Conservation (phyloP, 35 echinoderm and acorn worm genomes). For the Eucidaris tribuloides region DNA sequence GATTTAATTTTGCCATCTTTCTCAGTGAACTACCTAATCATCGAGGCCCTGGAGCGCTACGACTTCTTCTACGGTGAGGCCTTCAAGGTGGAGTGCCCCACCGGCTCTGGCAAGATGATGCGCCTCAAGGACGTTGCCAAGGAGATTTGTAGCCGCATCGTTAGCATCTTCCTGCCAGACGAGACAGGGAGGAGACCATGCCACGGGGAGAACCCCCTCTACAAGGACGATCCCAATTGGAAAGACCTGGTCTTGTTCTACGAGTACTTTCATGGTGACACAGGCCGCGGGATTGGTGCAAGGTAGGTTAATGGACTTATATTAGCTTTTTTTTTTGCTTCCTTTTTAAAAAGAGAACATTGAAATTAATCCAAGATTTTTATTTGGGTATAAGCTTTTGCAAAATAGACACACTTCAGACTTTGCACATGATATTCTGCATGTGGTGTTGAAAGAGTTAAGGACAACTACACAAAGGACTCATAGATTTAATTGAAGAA, state of each 20-base stretch:
- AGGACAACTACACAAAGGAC: not conserved
- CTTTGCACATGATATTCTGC: not conserved
- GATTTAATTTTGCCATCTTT: too few species aligned
- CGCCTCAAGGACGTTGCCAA: conserved; percentile 83
- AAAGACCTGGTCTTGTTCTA: conserved; percentile 97
- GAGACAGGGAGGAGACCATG: conserved; percentile 84
- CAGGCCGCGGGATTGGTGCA: conserved; percentile 83
- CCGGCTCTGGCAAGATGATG: conserved; percentile 88
- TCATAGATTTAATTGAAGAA: too few species aligned
- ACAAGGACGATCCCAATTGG: conserved; percentile 81
- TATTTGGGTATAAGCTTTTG: too few species aligned
- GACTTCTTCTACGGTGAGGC: conserved; percentile 94
- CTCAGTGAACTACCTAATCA: conserved; percentile 91
- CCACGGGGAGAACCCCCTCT: conserved; percentile 79
- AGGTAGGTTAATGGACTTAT: conserved; percentile 51
- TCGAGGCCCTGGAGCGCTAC: conserved; percentile 92
- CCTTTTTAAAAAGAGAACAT: too few species aligned
- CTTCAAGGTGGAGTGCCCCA: conserved; percentile 94
- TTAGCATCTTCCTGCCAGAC: conserved; percentile 78
- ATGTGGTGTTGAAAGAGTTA: not conserved
- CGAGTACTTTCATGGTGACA: conserved; percentile 98
- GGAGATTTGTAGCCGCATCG: conserved; percentile 77
- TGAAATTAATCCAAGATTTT: too few species aligned
- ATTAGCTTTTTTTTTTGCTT: not conserved
- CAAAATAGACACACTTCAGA: too few species aligned